Base-by-base conservation (phyloP, 1,140 invertebrate genomes). In the Brachionus rotundiformis region DNA sequence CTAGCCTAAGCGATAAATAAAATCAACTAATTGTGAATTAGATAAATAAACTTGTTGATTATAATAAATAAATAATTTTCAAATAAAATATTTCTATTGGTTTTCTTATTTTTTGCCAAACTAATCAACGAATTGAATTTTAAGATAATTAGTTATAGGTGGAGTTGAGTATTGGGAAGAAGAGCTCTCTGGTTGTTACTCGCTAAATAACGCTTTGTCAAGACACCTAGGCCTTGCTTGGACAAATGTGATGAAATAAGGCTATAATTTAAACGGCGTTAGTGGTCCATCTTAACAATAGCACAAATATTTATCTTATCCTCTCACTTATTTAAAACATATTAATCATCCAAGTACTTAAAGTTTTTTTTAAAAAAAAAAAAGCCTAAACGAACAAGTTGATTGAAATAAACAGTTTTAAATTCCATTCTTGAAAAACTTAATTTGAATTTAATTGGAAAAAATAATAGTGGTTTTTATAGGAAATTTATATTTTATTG, bases 11-110 rank as follows among this genome's bases (percentile, higher is more conserved):
- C 29, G 31, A 68, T 36, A 36, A 33, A 13, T 16, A 68, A 68
- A 68, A 68, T 68, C 63, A 68, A 68, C 63, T 68, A 68, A 68
- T 68, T 68, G 63, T 68, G 63, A 68, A 68, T 68, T 68, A 68
- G 63, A 68, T 68, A 33, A 68, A 33, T 68, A 68, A 68, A 68
- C 29, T 68, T 68, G 63, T 23, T 68, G 33, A 36, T 36, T 29
- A n/a, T 36, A 31, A 36, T 23, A 68, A 68, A 68, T 68, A 68
- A 68, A 68, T 68, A 36, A 36, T 68, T 68, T 36, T 6, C 10
- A n/a, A 11, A 33, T 29, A 29, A 33, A 63, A 29, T 54, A 11
- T 63, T 63, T 4, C 27, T 19, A 33, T 68, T 33, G 63, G 27
- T 31, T 33, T 29, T 13, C 11, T n/a, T 29, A 0, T 29, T 3